These are phyloP conservation scores for Orientallactaga bullata DNA, from an alignment of 2,113 vertebrate genomes.

Conservation along the genomic window DNA sequence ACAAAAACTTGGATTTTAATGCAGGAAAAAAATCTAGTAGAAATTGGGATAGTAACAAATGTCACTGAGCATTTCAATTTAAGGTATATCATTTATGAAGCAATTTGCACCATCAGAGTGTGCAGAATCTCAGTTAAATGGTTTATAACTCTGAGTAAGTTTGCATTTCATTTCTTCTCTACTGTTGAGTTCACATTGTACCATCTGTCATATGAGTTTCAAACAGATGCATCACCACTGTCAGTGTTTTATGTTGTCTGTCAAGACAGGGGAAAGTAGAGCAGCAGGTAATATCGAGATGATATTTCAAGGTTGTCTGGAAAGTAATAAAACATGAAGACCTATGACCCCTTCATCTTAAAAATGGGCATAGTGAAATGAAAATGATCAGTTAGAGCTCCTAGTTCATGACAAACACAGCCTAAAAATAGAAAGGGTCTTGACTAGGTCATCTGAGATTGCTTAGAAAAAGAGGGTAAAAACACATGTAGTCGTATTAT, in stretches of 20 bases:
- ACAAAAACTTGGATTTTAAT: constrained; percentile 46
- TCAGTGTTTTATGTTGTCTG: constrained; percentile 28
- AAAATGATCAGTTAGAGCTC: constrained; percentile 40
- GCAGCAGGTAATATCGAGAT: constrained; percentile 43
- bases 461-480: constrained; percentile 2
- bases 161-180: constrained; percentile 52
- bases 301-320: constrained; percentile 44
- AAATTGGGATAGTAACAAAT: constrained; percentile 24
- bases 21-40: not conserved
- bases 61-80: constrained; percentile 28
- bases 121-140: constrained; percentile 42
- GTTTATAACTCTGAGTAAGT: constrained; percentile 12
- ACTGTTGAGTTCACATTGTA: constrained; percentile 60
- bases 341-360: constrained; percentile 7
- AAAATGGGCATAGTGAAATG: constrained; percentile 46
- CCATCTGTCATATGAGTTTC: constrained; percentile 65
- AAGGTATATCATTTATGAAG: constrained; percentile 26
- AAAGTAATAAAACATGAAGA: constrained; percentile 56
- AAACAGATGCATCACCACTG: constrained; percentile 55
- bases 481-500: not conserved
- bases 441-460: not conserved
- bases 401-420: not conserved
- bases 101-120: not conserved
- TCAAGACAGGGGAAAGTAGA: not conserved
- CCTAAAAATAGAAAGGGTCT: constrained; percentile 34